phyloP scores from a whole-genome alignment of 37 sponge, comb jelly and placozoan genomes.

The Ianthella basta region DNA sequence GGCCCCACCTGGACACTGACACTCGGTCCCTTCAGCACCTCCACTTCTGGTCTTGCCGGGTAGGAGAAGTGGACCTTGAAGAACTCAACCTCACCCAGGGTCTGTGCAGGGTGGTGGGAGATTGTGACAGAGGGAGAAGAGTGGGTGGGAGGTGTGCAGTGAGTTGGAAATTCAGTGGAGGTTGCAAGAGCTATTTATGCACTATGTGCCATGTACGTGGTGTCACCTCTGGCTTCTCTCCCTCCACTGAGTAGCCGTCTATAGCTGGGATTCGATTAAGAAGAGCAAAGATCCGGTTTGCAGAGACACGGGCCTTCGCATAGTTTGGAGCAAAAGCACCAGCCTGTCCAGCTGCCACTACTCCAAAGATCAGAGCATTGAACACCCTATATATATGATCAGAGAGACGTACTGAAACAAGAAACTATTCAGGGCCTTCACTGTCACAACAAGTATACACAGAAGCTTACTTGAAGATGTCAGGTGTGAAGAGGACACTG shows the following conservation, averaged over 20 bases:
- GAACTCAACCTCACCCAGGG: constrained; percentile 62
- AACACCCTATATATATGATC: constrained; percentile 49
- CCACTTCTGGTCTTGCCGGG: constrained; percentile 84
- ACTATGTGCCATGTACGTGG: too few species aligned
- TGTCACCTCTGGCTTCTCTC: constrained; percentile 36
- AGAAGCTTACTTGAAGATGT: constrained; percentile 21
- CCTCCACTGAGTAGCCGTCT: constrained; percentile 71
- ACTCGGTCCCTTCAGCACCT: constrained; percentile 78
- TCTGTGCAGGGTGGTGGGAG: constrained; percentile 4
- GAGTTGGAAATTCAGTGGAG: too few species aligned
- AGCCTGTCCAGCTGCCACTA: constrained; percentile 56
- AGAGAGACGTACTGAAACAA: neutral
- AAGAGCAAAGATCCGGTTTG: constrained; percentile 70
- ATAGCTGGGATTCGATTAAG: constrained; percentile 70
- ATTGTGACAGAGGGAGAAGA: too few species aligned
- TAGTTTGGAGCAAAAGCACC: constrained; percentile 73
- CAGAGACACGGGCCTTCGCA: constrained; percentile 70
- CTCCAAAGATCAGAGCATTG: constrained; percentile 71
- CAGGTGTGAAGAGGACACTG: neutral
- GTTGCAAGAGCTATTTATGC: too few species aligned
- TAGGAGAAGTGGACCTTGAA: constrained; percentile 85
- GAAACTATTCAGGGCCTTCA: too few species aligned
- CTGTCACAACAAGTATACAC: neutral
- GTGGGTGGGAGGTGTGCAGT: too few species aligned
- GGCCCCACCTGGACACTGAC: constrained; percentile 87